Base-by-base conservation (phyloP, 2,797 vertebrate genomes). In the Meda fulgida region DNA sequence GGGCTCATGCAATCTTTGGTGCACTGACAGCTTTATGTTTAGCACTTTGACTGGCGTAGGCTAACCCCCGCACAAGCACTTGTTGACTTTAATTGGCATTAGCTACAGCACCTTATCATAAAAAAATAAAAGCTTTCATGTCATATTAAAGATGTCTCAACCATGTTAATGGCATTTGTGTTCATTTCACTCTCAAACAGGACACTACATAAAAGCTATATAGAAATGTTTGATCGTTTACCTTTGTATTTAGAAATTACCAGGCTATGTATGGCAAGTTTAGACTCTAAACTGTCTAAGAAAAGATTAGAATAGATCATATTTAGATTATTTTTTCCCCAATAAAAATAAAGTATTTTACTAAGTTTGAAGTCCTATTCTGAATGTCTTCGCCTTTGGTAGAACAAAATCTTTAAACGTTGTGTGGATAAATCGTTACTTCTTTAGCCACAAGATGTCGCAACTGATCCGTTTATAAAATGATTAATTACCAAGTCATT, bases 121-220 rank as follows among this genome's bases (percentile, higher is more conserved):
- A 90, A 91, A n/a, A 90, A 89, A 91, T 89, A 90, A 88, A 86
- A 91, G 92, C 91, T 91, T 91, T 91, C 92, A 90, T 91, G 91
- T 91, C 89, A 94, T 94, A 96, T 94, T 96, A 96, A 95, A 96
- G 89, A 89, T 93, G 87, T 94, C 92, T 92, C 84, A 94, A 94
- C 89, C 90, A 80, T 91, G 80, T 86, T 55, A 23, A 34, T 19
- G 48, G 83, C 65, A 65, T 80, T 78, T 80, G 43, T 87, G 23
- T 65, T 51, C 11, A 63, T 40, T 82, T 86, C 4, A 26, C 36
- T 83, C 3, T 31, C 7, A 76, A 1, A 29, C 51, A 86, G 21
- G 8, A 11, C 19, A 51, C 8, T 70, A 18, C n/a, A 36, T 19
- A 48, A 53, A 29, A 66, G 16, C 14, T 26, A 78, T 63, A 10